These are phyloP conservation scores for Mizuhopecten yessoensis DNA, from an alignment of 1,140 invertebrate species.

Conservation along the genomic window DNA sequence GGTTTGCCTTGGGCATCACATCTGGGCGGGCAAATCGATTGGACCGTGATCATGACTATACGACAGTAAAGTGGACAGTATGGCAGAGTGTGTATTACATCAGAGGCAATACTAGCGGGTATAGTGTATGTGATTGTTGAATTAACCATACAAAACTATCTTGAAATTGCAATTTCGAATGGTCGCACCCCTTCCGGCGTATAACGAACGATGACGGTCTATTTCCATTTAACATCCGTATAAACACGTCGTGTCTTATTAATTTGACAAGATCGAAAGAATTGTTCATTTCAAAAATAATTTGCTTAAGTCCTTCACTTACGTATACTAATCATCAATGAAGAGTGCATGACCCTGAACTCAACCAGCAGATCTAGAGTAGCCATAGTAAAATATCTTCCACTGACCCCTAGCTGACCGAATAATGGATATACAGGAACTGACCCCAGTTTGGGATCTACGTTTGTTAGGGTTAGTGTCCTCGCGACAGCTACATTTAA, in stretches of 20 bases:
- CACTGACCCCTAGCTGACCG: no score
- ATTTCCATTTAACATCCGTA: neutral
- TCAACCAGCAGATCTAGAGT: no score
- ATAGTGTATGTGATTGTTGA: neutral
- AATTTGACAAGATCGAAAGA: neutral
- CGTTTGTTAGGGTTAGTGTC: no score
- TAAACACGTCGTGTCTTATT: neutral
- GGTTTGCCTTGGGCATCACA: neutral
- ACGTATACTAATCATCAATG: neutral
- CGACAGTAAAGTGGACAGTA: neutral
- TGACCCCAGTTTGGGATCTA: no score
- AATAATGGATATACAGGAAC: no score
- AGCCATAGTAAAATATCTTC: no score
- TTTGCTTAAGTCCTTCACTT: neutral
- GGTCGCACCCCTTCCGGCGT: neutral
- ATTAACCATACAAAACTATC: neutral
- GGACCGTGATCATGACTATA: neutral
- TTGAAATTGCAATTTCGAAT: neutral
- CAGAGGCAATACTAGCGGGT: neutral
- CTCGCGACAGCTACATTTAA: no score
- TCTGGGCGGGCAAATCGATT: slow-evolving; percentile 1
- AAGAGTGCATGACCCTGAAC: neutral
- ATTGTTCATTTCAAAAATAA: neutral
- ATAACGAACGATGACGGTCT: neutral
- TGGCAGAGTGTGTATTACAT: neutral